Evolutionary conservation across 2,888 invertebrate species (phyloP).

Genomic region (Choreutis nemorana): DNA sequence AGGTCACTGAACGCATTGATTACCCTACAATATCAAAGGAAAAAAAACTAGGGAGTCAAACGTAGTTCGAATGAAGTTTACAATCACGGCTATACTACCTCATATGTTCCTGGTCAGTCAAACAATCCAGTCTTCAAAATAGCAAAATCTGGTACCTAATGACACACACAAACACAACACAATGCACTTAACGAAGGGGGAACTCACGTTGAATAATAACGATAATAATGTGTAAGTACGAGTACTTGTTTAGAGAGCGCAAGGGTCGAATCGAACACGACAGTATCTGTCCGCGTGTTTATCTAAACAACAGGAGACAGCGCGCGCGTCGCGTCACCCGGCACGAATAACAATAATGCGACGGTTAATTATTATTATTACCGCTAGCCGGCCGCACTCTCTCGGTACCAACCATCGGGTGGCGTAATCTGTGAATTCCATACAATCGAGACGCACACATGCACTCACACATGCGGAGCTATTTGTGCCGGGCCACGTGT

Average conservation of each 20-base stretch:
- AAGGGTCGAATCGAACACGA: slow-evolving; percentile 22
- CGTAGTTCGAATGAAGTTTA: slow-evolving; percentile 19
- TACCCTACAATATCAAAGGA: slow-evolving; percentile 21
- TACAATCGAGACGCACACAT: slow-evolving; percentile 35
- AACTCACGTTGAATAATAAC: slow-evolving; percentile 25
- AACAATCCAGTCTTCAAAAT: slow-evolving; percentile 32
- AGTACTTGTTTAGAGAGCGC: slow-evolving; percentile 15
- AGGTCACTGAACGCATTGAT: slow-evolving; percentile 30
- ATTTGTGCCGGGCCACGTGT: slow-evolving; percentile 35
- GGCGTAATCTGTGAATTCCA: slow-evolving; percentile 54
- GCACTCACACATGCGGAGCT: slow-evolving; percentile 15
- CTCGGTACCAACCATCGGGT: slow-evolving; percentile 23
- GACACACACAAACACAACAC: slow-evolving; percentile 12
- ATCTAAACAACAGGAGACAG: slow-evolving; percentile 42
- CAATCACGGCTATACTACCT: slow-evolving; percentile 29
- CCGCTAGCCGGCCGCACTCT: slow-evolving; percentile 29
- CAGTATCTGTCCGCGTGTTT: slow-evolving; percentile 25
- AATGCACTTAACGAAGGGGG: slow-evolving; percentile 26
- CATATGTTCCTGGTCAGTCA: slow-evolving; percentile 23
- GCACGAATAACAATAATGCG: slow-evolving; percentile 44
- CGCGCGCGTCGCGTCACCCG: slow-evolving; percentile 20
- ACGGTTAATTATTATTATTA: slow-evolving; percentile 53
- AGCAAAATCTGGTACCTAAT: slow-evolving; percentile 10
- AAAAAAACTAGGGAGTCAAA: slow-evolving; percentile 16
- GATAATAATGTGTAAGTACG: slow-evolving; percentile 11